Evolutionary conservation across 2,797 vertebrate genomes (phyloP), one percentile per base, ranked within the genome.

Genomic region (Acropternis orthonyx): DNA sequence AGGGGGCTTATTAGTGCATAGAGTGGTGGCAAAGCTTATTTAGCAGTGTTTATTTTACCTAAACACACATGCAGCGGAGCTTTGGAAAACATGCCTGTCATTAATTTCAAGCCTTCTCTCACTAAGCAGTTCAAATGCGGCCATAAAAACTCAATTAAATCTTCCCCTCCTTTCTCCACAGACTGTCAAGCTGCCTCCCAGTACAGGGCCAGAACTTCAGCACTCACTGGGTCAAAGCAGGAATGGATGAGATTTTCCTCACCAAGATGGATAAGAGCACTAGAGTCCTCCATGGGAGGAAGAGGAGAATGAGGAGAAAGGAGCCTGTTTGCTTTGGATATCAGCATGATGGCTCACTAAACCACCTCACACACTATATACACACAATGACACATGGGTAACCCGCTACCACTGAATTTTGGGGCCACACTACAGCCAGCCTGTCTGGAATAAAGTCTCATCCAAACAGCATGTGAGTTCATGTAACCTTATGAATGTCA

Each of bases 11-110:
- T 48, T 85, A 87, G 41, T 26, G 48, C 27, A 44, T 36, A 76
- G 71, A 94, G 65, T 43, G 36, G 63, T 71, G 41, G 81, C 72
- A 89, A n/a, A 85, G 66, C 77, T 95, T 96, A 69, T 81, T 94
- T 52, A 90, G 55, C 55, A 86, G 58, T 81, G 79, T 96, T 95
- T 94, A 90, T 78, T 94, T 90, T 90, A 94, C 76, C 69, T 75
- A 88, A 95, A 88, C 34, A 88, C 87, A 92, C 10, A 4, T 55
- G 22, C 36, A 76, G 41, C 1, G 0, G 43, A 73, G 67, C 83
- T 94, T 87, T 85, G 63, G 63, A 92, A 91, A 96, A 92, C 61
- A 92, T 0, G 15, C 46, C 19, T 67, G 41, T 63, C 77, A 79
- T 67, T 90, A 69, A 78, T 91, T 95, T 86, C 36, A 36, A 94